Base-by-base conservation (phyloP, 1,140 invertebrate genomes). In the Drosophila melanogaster region DNA sequence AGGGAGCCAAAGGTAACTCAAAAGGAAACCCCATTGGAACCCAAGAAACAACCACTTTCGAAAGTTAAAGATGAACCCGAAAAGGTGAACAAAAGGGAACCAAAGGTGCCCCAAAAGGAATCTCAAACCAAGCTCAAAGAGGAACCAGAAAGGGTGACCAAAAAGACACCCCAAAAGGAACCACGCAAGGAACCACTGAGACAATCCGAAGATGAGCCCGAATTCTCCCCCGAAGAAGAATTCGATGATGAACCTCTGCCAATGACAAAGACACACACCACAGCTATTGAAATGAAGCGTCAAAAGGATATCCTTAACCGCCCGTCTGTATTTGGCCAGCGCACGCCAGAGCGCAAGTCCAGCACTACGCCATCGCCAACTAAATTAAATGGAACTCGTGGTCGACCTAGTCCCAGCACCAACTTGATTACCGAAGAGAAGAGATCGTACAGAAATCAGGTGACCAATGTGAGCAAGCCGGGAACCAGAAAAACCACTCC, bases 261-360 rank as follows among this genome's bases (percentile, higher is more conserved):
- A 14, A 90, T 89, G 77, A 67, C 83, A 12, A 86, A 81, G 72
- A 72, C 64, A 1, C 90, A 91, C 35, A 86, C 90, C 7, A 89
- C 78, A 8, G 71, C 73, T 12, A 76, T 91, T 19, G 90, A 91
- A 35, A 8, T 91, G 2, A 90, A 85, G 54, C 90, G 90, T 5
- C 93, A 93, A 53, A 91, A 91, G 62, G 93, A 94, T 61, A 93
- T 94, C 26, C 83, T 94, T 19, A 92, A 57, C 51, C 91, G 93
- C 60, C 93, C 93, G 6, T 93, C 93, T 41, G 91, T 94, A 87
- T 85, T 90, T 10, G 49, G 35, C 1, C 77, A 81, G 11, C 64
- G 62, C 7, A 46, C 51, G 11, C 50, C 22, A 7, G 43, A 77
- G 19, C 73, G 57, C 30, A 79, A 64, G 7, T 55, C 70, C 10